Evolutionary conservation across 2,797 vertebrate genomes (phyloP), one percentile per base, ranked within the genome.

Genomic region (Liparis tanakae): DNA sequence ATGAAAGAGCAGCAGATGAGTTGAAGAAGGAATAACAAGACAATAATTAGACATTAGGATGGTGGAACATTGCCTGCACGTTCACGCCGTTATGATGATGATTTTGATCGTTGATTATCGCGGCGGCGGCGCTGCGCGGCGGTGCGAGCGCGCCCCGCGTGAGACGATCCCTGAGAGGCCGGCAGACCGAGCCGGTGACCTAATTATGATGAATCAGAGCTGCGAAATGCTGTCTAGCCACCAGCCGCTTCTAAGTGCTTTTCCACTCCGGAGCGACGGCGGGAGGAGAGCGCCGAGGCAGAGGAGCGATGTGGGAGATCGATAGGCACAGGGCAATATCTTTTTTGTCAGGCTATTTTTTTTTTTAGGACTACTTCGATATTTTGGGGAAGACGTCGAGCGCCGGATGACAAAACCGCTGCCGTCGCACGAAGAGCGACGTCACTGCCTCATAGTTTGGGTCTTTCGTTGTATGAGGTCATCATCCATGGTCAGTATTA

Each of bases 151-250:
- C 3, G 13, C 20, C 20, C 20, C 87, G 74, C 54, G 55, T 61
- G 78, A 83, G 74, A 80, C 83, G 75, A 83, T 85, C 81, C 84
- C 85, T 74, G 77, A 80, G 78, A 87, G 82, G 72, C 81, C 72
- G 75, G 59, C 68, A 83, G 87, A 88, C 81, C 72, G 46, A 87
- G 81, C 73, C 76, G 64, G 68, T 87, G 90, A 89, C 89, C 88
- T 90, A 89, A 91, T 91, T 92, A 87, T 91, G 90, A 90, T 87
- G 88, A 91, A 90, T 90, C 85, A 80, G 67, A 67, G 78, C 73
- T 73, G 81, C 66, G 78, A 75, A 83, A 87, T 64, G 50, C 79
- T 81, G 82, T 88, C 85, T 88, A 81, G 85, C 78, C 86, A 87
- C 80, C 73, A 87, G 83, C 86, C 80, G 78, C 67, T 80, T 82